Evolutionary conservation across 1,140 invertebrate species (phyloP).

Genomic region (Trichonephila clavipes): DNA sequence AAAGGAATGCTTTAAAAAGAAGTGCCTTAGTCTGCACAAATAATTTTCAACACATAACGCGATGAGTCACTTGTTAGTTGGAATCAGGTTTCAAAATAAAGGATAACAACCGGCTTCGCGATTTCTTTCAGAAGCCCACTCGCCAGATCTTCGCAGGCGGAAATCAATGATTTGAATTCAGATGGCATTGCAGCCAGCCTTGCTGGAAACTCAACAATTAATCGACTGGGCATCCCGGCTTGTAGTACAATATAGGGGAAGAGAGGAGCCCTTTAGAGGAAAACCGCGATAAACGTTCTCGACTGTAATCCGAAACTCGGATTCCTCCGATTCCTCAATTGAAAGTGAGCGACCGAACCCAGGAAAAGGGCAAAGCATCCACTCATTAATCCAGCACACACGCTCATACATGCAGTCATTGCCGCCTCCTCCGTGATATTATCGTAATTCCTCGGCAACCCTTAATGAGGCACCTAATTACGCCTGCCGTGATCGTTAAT

Average conservation of each 20-base stretch:
- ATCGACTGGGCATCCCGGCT: slow-evolving; percentile 21
- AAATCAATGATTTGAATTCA: slow-evolving; percentile 8
- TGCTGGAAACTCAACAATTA: slow-evolving; percentile 17
- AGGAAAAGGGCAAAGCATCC: slow-evolving; percentile 71
- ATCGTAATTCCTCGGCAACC: slow-evolving; percentile 76
- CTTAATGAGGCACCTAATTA: slow-evolving; percentile 77
- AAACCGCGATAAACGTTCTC: slow-evolving; percentile 66
- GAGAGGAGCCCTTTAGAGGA: not conserved
- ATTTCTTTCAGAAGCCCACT: not conserved
- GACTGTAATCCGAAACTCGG: slow-evolving; percentile 45
- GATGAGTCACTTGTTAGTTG: no score
- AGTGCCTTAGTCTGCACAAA: no score
- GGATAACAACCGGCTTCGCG: not conserved
- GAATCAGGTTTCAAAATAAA: no score
- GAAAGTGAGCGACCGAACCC: slow-evolving; percentile 66
- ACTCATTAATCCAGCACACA: slow-evolving; percentile 71
- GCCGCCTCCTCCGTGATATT: slow-evolving; percentile 75
- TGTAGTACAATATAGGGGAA: not conserved
- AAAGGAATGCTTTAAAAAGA: no score
- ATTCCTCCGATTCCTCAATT: slow-evolving; percentile 66
- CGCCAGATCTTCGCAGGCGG: not conserved
- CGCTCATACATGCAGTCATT: slow-evolving; percentile 65
- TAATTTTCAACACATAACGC: no score
- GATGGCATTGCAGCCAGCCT: not conserved
- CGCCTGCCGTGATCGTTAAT: slow-evolving; percentile 76